Conservation (phyloP, 2,888 invertebrate species). For the Arrhopalites spinosus region DNA sequence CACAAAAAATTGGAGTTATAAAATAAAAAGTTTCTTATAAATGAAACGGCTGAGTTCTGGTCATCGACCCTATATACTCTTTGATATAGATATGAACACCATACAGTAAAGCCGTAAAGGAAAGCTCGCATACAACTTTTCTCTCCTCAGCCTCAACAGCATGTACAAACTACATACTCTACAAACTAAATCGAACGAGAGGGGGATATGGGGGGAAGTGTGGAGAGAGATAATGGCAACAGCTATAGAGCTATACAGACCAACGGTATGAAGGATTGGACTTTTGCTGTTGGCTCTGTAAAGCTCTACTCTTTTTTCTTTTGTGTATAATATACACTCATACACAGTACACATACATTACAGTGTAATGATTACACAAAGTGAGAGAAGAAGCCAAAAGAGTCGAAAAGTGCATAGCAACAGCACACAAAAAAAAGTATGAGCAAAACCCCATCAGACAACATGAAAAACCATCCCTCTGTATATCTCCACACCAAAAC, state of each 20-base stretch:
- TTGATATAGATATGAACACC: too few species aligned
- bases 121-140: too few species aligned
- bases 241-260: neutral
- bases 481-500: neutral
- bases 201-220: neutral
- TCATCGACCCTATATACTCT: too few species aligned
- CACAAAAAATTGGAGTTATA: too few species aligned
- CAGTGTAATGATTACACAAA: neutral
- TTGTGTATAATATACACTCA: too few species aligned
- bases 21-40: too few species aligned
- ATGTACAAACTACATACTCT: too few species aligned
- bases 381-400: neutral
- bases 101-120: too few species aligned
- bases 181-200: too few species aligned
- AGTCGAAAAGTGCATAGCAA: conserved; percentile 10
- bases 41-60: too few species aligned
- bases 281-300: neutral
- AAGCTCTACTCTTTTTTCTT: too few species aligned
- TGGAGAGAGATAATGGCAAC: conserved; percentile 8
- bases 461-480: neutral
- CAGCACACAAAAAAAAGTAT: neutral
- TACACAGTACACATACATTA: neutral
- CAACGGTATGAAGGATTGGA: neutral
- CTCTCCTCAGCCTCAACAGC: too few species aligned
- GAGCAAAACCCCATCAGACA: neutral